Conservation (phyloP, 2,888 invertebrate genomes). For the Lithodes maja region DNA sequence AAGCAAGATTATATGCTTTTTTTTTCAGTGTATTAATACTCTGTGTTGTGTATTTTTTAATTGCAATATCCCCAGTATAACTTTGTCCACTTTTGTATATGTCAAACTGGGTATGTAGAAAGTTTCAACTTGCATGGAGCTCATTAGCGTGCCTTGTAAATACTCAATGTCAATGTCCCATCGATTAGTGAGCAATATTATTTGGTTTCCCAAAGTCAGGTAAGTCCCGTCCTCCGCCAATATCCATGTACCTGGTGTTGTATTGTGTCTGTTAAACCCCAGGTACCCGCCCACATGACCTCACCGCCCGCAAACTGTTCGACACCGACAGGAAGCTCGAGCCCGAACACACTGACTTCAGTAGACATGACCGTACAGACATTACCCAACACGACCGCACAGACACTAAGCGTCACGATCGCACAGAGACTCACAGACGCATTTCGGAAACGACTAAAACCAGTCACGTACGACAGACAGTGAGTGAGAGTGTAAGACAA, state of each 20-base stretch:
- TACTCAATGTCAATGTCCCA: not conserved
- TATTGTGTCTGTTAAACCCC: slow-evolving; percentile 44
- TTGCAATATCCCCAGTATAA: not conserved
- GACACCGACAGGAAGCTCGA: slow-evolving; percentile 34
- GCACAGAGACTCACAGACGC: slow-evolving; percentile 7
- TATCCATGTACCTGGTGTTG: not conserved
- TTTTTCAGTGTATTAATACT: not conserved
- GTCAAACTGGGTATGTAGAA: not conserved
- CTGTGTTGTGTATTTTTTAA: not conserved
- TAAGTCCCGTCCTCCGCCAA: slow-evolving; percentile 16
- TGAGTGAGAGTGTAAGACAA: not conserved
- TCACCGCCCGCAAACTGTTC: slow-evolving; percentile 30
- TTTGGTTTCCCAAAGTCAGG: slow-evolving; percentile 1
- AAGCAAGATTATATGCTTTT: too few species aligned
- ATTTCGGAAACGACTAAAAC: slow-evolving; percentile 4
- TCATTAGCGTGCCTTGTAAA: slow-evolving; percentile 4
- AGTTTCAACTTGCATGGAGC: not conserved
- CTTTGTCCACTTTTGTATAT: not conserved
- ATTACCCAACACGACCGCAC: not conserved
- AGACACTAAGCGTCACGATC: slow-evolving; percentile 1
- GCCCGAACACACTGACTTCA: not conserved
- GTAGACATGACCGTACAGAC: not conserved
- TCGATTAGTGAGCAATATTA: not conserved
- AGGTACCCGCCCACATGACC: slow-evolving; percentile 45
- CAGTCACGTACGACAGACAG: slow-evolving; percentile 3